Evolutionary conservation across 2,888 invertebrate genomes (phyloP).

Genomic region (Unio delphinus): DNA sequence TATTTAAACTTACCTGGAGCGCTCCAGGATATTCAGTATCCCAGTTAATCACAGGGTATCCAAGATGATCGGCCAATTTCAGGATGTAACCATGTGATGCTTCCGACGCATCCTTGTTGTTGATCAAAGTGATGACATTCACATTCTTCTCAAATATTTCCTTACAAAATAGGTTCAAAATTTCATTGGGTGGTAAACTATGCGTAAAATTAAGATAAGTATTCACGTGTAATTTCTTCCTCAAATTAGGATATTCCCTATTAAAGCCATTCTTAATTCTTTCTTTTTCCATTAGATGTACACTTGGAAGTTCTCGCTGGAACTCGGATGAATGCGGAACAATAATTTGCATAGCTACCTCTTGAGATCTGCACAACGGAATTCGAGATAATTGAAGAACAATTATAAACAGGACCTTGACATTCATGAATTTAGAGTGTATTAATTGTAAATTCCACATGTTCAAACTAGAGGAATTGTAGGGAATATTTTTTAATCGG

Average conservation of each 20-base stretch:
- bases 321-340: slow-evolving; percentile 13
- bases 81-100: slow-evolving; percentile 41
- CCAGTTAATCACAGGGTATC: slow-evolving; percentile 50
- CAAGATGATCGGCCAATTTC: slow-evolving; percentile 36
- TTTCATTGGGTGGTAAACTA: slow-evolving; percentile 35
- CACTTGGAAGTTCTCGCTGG: slow-evolving; percentile 10
- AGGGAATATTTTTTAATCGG: no score
- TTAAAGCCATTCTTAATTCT: slow-evolving; percentile 21
- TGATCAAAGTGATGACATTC: slow-evolving; percentile 40
- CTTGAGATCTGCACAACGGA: slow-evolving; percentile 1
- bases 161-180: slow-evolving; percentile 44
- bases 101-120: slow-evolving; percentile 22
- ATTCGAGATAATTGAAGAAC: no score
- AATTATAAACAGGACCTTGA: no score
- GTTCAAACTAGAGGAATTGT: no score
- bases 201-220: slow-evolving; percentile 34
- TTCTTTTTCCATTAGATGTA: slow-evolving; percentile 20
- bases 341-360: slow-evolving; percentile 28
- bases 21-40: slow-evolving; percentile 45
- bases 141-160: slow-evolving; percentile 37
- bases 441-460: no score
- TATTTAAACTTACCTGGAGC: slow-evolving; percentile 35
- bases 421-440: no score
- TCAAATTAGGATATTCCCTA: slow-evolving; percentile 15
- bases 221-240: slow-evolving; percentile 21